phyloP scores from a whole-genome alignment of 1,140 invertebrate species.

The Lepidotrigona ventralis region DNA sequence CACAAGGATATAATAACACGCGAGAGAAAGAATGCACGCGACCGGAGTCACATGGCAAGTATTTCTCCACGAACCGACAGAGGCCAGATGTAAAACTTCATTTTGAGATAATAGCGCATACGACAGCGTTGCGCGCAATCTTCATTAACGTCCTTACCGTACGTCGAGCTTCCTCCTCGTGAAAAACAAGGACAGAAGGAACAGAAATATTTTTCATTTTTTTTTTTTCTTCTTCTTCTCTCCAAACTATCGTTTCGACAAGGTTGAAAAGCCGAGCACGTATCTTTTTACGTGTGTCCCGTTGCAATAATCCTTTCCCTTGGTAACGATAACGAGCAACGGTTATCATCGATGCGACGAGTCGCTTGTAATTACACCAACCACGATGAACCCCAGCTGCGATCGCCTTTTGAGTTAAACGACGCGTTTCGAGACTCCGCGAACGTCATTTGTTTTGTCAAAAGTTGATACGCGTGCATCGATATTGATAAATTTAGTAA shows the following conservation, averaged over 20 bases:
- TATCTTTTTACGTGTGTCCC: not conserved
- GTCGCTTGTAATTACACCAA: not conserved
- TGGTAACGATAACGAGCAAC: not conserved
- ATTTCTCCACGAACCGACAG: not conserved
- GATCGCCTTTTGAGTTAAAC: not conserved
- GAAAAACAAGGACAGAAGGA: not conserved
- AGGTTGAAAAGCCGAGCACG: not conserved
- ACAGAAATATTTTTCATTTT: not conserved
- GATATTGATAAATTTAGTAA: too few relatives aligned
- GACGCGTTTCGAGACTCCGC: not conserved
- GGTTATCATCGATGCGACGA: not conserved
- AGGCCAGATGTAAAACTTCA: not conserved
- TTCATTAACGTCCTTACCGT: slow-evolving; percentile 45
- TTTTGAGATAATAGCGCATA: not conserved
- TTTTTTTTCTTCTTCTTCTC: not conserved
- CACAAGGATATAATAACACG: not conserved
- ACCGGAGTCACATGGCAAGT: not conserved
- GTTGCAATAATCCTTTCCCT: not conserved
- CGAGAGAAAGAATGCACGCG: not conserved
- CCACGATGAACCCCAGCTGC: too few relatives aligned
- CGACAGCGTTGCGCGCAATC: slow-evolving; percentile 23
- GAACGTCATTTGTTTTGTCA: not conserved
- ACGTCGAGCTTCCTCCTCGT: not conserved
- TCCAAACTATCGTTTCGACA: not conserved
- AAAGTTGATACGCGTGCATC: not conserved